Percentiles rank a stretch among this genome's conserved stretches.
Evolutionary conservation across 2,888 invertebrate species (phyloP).

Genomic region (Meiosimyza decipiens): DNA sequence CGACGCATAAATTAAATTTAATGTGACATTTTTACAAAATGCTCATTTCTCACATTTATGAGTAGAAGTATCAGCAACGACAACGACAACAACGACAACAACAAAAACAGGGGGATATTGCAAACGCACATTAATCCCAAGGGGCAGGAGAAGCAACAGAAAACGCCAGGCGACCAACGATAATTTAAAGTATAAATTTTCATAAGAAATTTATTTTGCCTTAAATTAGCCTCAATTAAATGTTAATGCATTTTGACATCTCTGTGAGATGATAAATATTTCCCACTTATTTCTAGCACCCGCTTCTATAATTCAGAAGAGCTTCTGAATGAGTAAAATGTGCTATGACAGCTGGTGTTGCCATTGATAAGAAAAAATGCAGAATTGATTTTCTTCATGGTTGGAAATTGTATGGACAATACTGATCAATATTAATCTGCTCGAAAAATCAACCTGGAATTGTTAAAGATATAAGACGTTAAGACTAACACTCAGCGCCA

Average conservation of each 20-base stretch:
- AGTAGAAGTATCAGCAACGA: constrained; percentile 32
- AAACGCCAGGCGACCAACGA: constrained; percentile 17
- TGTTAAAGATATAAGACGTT: too few species aligned
- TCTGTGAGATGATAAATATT: constrained; percentile 17
- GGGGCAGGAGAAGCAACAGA: constrained; percentile 20
- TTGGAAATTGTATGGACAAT: too few species aligned
- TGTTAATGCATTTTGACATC: constrained; percentile 66
- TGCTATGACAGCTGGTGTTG: too few species aligned
- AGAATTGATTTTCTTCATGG: too few species aligned
- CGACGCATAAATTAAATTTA: constrained; percentile 63
- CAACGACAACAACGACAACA: constrained; percentile 31
- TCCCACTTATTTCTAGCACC: constrained; percentile 8
- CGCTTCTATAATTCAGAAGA: too few species aligned
- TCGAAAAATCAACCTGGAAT: too few species aligned
- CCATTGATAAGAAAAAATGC: too few species aligned
- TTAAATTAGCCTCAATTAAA: constrained; percentile 65
- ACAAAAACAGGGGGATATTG: constrained; percentile 40
- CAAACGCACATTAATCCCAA: constrained; percentile 39
- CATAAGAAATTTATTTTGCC: constrained; percentile 60
- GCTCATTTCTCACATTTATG: constrained; percentile 63
- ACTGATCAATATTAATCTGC: too few species aligned
- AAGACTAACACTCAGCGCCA: too few species aligned
- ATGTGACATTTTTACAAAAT: constrained; percentile 65
- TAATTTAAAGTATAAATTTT: constrained; percentile 36
- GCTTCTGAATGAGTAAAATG: too few species aligned